These are phyloP conservation scores for Ormia ochracea DNA, from an alignment of 2,888 invertebrate species.

Conservation along the genomic window DNA sequence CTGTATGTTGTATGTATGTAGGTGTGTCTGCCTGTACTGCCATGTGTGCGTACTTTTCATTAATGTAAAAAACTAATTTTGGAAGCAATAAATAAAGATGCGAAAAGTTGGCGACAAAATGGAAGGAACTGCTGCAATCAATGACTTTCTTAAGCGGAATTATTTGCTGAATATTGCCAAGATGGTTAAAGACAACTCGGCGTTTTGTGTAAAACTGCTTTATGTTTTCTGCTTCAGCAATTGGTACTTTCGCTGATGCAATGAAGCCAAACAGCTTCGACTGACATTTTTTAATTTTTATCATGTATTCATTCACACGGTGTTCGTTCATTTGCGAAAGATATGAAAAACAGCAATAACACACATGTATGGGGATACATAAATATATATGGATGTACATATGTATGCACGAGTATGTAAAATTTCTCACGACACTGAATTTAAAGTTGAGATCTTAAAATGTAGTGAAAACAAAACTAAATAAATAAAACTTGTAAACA, in stretches of 20 bases:
- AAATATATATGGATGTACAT: too few species aligned
- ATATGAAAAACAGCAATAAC: conserved; percentile 3
- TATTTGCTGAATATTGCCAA: not conserved
- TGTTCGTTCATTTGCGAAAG: conserved; percentile 70
- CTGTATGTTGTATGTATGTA: too few species aligned
- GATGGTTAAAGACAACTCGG: not conserved
- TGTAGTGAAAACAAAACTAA: not conserved
- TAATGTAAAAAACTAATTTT: too few species aligned
- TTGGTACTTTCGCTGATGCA: conserved; percentile 50
- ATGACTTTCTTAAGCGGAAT: not conserved
- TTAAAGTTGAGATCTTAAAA: conserved; percentile 56
- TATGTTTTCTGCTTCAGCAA: conserved; percentile 27
- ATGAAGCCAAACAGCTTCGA: conserved; percentile 52
- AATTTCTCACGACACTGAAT: conserved; percentile 74
- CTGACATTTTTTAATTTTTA: conserved; percentile 21
- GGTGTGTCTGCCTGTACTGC: too few species aligned
- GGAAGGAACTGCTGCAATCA: too few species aligned
- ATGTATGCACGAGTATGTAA: too few species aligned
- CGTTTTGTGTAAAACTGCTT: not conserved
- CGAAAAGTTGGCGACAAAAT: too few species aligned
- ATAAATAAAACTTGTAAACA: conserved; percentile 48
- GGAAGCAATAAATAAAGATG: too few species aligned
- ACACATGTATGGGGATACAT: too few species aligned
- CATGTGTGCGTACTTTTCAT: too few species aligned
- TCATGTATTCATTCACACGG: conserved; percentile 73